Evolutionary conservation across 64 coral and sea anemone species (phyloP).

Genomic region (Pocillopora damicornis): DNA sequence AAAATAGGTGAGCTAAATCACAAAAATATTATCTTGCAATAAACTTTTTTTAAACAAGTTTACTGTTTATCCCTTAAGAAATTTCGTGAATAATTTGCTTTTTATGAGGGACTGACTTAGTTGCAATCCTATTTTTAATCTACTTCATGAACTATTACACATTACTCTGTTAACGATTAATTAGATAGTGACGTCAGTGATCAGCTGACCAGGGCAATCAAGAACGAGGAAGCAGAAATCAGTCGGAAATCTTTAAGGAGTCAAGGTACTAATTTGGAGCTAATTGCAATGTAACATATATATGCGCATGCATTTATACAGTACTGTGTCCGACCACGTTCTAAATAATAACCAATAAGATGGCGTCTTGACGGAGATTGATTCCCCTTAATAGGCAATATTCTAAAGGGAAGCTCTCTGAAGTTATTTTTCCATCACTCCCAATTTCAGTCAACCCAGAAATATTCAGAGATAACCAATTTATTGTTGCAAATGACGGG

Average conservation of each 20-base stretch:
- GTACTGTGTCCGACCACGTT: background rate
- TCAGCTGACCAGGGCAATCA: constrained; percentile 23
- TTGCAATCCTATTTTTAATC: no score
- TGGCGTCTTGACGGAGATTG: no score
- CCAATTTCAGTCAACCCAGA: no score
- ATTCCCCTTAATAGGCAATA: no score
- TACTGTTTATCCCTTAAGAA: no score
- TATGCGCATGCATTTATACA: background rate
- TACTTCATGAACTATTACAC: background rate
- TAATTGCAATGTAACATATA: background rate
- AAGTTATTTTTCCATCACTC: background rate
- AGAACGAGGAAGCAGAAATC: constrained; percentile 25
- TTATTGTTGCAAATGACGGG: no score
- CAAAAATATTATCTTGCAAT: background rate
- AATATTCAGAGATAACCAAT: no score
- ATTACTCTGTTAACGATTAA: constrained; percentile 8
- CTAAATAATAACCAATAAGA: no score
- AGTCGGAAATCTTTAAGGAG: constrained; percentile 22
- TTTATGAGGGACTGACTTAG: no score
- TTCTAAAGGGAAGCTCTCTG: no score
- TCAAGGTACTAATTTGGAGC: constrained; percentile 19
- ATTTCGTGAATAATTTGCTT: no score
- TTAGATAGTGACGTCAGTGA: constrained; percentile 19
- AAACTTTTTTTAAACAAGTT: background rate
- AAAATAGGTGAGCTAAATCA: background rate